Evolutionary conservation across 2,797 vertebrate genomes (phyloP).

Genomic region (Channa striata): DNA sequence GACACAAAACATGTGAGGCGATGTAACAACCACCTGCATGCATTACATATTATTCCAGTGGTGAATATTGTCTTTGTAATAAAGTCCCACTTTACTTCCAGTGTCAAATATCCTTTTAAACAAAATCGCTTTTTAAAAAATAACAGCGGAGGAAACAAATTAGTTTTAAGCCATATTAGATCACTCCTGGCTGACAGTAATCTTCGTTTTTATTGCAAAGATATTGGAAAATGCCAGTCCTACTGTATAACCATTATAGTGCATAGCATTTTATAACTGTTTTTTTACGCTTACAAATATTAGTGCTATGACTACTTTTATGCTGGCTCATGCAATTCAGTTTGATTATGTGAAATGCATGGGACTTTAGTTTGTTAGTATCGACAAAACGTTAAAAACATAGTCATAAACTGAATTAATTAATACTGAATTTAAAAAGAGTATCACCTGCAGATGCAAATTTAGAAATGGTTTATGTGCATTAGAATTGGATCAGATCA

Average conservation of each 20-base stretch:
- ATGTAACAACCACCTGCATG: conserved; percentile 1
- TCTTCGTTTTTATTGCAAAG: conserved; percentile 4
- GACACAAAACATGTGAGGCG: conserved; percentile 12
- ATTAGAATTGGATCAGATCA: no score
- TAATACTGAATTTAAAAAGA: no score
- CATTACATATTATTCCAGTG: background rate
- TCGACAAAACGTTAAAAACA: no score
- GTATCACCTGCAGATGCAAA: no score
- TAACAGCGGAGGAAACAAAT: background rate
- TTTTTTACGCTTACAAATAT: background rate
- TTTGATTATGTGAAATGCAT: no score
- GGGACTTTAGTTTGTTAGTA: no score
- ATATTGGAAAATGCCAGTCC: conserved; percentile 17
- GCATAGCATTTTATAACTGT: background rate
- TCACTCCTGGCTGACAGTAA: conserved; percentile 9
- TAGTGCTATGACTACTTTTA: background rate
- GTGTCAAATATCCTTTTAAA: conserved; percentile 16
- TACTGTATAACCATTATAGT: background rate
- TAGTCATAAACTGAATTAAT: no score
- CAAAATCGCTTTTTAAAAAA: conserved; percentile 1
- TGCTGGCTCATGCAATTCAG: background rate
- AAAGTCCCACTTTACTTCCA: conserved; percentile 27
- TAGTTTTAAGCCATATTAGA: conserved; percentile 23
- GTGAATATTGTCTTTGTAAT: conserved; percentile 10
- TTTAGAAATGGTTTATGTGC: no score